Evolutionary conservation across 2,888 invertebrate genomes (phyloP).

Genomic region (Standfussiana lucernea): DNA sequence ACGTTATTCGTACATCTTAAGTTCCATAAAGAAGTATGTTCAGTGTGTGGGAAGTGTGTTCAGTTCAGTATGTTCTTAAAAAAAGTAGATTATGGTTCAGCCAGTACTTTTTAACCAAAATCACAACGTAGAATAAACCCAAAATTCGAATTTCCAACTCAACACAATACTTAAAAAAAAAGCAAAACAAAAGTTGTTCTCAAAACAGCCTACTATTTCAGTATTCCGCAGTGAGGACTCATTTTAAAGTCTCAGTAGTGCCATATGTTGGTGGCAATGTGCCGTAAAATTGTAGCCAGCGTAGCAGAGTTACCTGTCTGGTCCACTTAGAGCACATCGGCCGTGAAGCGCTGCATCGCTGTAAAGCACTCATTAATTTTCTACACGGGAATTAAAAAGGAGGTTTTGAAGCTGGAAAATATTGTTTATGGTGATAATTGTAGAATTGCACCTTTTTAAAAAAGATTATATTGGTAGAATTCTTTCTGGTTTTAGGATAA

Average conservation of each 20-base stretch:
- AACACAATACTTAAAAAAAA: not conserved
- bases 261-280: conserved; percentile 46
- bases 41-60: too few species aligned
- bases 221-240: conserved; percentile 18
- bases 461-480: not conserved
- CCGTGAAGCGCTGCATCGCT: conserved; percentile 51
- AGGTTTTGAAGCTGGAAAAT: not conserved
- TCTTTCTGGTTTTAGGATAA: not conserved
- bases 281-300: conserved; percentile 62
- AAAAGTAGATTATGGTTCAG: not conserved
- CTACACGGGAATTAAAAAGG: conserved; percentile 25
- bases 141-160: not conserved
- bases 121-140: not conserved
- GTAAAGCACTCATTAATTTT: conserved; percentile 49
- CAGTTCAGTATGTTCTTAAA: not conserved
- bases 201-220: conserved; percentile 31
- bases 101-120: not conserved
- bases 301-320: conserved; percentile 59
- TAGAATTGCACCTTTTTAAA: not conserved
- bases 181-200: conserved; percentile 4
- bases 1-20: not conserved
- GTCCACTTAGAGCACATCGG: conserved; percentile 55
- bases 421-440: not conserved
- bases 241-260: conserved; percentile 44
- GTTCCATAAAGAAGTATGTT: too few species aligned